Evolutionary conservation across 2,888 invertebrate species (phyloP).

Genomic region (Tinea semifulvella): DNA sequence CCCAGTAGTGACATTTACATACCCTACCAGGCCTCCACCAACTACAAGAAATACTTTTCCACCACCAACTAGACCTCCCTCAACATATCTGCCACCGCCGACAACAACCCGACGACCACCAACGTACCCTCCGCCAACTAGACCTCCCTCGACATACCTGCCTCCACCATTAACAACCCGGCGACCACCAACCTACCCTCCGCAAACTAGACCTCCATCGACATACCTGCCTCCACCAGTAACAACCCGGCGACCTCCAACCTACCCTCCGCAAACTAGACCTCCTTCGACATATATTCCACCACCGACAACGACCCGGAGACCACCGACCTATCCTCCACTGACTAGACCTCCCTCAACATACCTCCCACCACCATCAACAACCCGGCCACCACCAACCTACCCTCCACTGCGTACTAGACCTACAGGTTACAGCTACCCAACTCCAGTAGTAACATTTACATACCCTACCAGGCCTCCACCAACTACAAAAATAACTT

Average conservation of each 20-base stretch:
- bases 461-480: constrained; percentile 22
- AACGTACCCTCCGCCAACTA: constrained; percentile 18
- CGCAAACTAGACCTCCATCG: constrained; percentile 21
- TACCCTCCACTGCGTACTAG: constrained; percentile 21
- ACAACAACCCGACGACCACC: constrained; percentile 18
- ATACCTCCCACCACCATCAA: constrained; percentile 21
- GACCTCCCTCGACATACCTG: not conserved
- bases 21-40: constrained; percentile 22
- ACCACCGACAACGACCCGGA: not conserved
- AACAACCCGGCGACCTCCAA: constrained; percentile 16
- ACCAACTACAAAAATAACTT: constrained; percentile 19
- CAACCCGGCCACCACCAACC: constrained; percentile 30
- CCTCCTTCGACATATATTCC: constrained; percentile 16
- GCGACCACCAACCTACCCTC: constrained; percentile 19
- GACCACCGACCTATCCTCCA: constrained; percentile 16
- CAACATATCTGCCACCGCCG: constrained; percentile 16
- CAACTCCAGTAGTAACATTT: constrained; percentile 23
- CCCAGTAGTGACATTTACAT: constrained; percentile 24
- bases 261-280: constrained; percentile 17
- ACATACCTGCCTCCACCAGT: constrained; percentile 13
- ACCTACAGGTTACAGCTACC: constrained; percentile 36
- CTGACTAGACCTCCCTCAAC: not conserved
- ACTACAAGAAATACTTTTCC: constrained; percentile 18
- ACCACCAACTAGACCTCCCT: constrained; percentile 19
- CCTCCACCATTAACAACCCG: constrained; percentile 8